A percentile compares a stretch with the other conserved stretches of the same genome.
These are phyloP conservation scores for Gymnorhina tibicen DNA, from an alignment of 2,113 vertebrate genomes.

Conservation along the genomic window DNA sequence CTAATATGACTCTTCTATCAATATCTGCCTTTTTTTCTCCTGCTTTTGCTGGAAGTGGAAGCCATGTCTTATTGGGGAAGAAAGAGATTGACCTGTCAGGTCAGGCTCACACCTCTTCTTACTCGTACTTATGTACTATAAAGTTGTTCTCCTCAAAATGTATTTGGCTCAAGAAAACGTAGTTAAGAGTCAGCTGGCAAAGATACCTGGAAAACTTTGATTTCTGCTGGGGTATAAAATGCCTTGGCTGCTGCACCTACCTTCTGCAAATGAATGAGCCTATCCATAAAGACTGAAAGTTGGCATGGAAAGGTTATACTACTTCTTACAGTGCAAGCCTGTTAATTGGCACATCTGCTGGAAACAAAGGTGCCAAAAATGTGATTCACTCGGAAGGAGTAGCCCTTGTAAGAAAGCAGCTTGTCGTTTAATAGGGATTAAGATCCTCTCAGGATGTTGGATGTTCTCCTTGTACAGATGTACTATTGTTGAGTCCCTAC, in stretches of 20 bases:
- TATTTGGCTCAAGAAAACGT: not conserved
- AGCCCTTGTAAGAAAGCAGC: not conserved
- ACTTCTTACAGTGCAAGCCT: not conserved
- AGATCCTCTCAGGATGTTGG: not conserved
- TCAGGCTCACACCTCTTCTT: not conserved
- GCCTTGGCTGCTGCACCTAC: slow-evolving; percentile 24
- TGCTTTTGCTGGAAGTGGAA: not conserved
- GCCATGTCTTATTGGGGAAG: not conserved
- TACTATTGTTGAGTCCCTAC: not conserved
- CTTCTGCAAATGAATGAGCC: slow-evolving; percentile 21
- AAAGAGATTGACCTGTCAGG: not conserved
- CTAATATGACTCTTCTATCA: not conserved
- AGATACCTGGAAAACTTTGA: not conserved
- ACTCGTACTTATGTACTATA: not conserved
- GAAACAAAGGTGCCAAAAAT: slow-evolving; percentile 41
- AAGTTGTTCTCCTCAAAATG: slow-evolving; percentile 1
- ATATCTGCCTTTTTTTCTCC: not conserved
- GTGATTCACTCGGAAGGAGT: not conserved
- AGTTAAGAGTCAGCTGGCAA: slow-evolving; percentile 34
- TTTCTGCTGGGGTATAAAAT: not conserved
- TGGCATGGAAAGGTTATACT: slow-evolving; percentile 32
- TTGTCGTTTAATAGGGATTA: slow-evolving; percentile 19
- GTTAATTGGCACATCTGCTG: slow-evolving; percentile 52
- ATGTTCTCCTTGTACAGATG: not conserved
- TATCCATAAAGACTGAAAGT: not conserved